Evolutionary conservation across 2,888 invertebrate genomes (phyloP), one percentile per base, ranked within the genome.

Genomic region (Entomobrya proxima): DNA sequence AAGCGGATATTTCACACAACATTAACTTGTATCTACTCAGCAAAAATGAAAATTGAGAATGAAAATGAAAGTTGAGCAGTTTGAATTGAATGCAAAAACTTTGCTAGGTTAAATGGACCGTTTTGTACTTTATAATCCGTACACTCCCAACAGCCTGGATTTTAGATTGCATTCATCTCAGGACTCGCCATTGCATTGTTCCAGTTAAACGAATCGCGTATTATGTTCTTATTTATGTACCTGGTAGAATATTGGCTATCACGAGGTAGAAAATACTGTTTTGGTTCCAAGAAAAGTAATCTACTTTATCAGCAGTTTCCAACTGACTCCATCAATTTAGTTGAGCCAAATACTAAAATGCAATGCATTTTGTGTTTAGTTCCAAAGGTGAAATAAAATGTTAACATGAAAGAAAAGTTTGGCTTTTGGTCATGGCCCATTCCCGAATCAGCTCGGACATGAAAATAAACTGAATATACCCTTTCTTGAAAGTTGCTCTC

Each of bases 291-390:
- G 4, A 32, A n/a, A n/a, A 61, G 58, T 61, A 67, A 44, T 67
- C 40, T 37, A n/a, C 40, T 40, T 67, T 67, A 67, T 67, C 67
- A 40, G 67, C 40, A 67, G 40, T 67, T 67, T 67, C 67, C 67
- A 67, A 67, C 67, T 67, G 67, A 21, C 40, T 67, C 64, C 37
- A 67, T 67, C 67, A 67, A 67, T 67, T 37, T 67, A 2, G 13
- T 9, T 5, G 13, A 40, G 67, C 44, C 37, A 67, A n/a, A 40
- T 40, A 67, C n/a, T 9, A 35, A 37, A 64, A 64, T 64, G 64
- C 64, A 64, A 18, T 27, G 11, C 37, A 64, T 64, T 64, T 64
- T 35, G 11, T 64, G 37, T 32, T 64, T 55, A 32, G 30, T 61
- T 61, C 32, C 30, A 30, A 15, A 40, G 64, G 13, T 21, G 44